A percentile compares a stretch with the other conserved stretches of the same genome.
Conservation (phyloP, 37 sponge, comb jelly and placozoan species). For the Aplysina aerophoba region DNA sequence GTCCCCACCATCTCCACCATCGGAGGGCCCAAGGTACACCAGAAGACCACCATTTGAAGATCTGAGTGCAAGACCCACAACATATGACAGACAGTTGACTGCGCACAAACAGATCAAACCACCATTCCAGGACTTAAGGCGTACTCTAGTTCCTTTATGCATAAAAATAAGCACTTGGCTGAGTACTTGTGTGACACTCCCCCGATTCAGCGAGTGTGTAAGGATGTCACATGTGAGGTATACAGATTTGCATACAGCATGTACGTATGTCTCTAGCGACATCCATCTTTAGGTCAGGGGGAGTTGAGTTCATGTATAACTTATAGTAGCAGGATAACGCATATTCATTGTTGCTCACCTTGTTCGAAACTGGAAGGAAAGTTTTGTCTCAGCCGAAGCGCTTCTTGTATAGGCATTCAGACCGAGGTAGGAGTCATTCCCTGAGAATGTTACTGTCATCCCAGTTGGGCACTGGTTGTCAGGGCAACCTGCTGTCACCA, state of each 20-base stretch:
- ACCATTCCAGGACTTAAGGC: too few relatives aligned
- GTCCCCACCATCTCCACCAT: neutral
- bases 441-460: slow-evolving; percentile 52
- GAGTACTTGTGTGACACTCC: too few relatives aligned
- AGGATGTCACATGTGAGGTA: too few relatives aligned
- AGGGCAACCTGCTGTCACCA: slow-evolving; percentile 55
- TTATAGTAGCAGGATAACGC: too few relatives aligned
- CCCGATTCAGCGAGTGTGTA: too few relatives aligned
- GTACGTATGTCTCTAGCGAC: too few relatives aligned
- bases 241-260: too few relatives aligned
- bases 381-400: neutral
- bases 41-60: slow-evolving; percentile 25
- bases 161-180: too few relatives aligned
- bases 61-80: neutral
- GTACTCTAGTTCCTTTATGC: neutral
- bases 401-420: neutral
- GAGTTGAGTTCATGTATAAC: too few relatives aligned
- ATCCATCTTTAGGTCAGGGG: too few relatives aligned
- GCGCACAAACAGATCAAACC: too few relatives aligned
- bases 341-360: neutral
- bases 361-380: slow-evolving; percentile 44
- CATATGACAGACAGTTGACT: too few relatives aligned
- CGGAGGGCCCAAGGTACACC: neutral
- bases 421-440: slow-evolving; percentile 46
- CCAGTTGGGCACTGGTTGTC: slow-evolving; percentile 42